phyloP scores from a whole-genome alignment of 2,797 vertebrate species.

The Nasua narica region DNA sequence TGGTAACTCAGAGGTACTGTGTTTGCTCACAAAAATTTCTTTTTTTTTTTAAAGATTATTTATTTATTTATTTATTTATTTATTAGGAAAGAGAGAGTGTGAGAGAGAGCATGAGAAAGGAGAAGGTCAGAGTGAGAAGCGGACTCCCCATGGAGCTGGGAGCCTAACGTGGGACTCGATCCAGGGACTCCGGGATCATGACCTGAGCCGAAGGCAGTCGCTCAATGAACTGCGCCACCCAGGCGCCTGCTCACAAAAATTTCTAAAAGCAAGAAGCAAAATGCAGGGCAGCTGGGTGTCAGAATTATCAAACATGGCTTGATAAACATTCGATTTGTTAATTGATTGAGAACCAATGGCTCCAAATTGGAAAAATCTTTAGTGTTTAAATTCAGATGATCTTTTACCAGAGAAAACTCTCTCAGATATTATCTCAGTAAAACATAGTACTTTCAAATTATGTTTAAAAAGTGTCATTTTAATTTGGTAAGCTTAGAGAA shows the following conservation, averaged over 20 bases:
- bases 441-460: not conserved
- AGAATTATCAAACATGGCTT: not conserved
- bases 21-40: not conserved
- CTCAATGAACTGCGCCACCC: too few relatives aligned
- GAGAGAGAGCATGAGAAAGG: too few relatives aligned
- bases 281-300: not conserved
- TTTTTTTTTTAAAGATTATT: too few relatives aligned
- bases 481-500: not conserved
- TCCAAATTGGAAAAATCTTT: not conserved
- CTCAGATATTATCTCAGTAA: not conserved
- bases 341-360: not conserved
- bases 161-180: too few relatives aligned
- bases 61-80: too few relatives aligned
- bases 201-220: too few relatives aligned
- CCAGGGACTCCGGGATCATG: too few relatives aligned
- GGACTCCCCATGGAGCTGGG: too few relatives aligned
- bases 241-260: not conserved
- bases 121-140: too few relatives aligned
- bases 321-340: not conserved
- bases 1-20: not conserved
- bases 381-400: not conserved
- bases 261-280: not conserved
- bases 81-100: too few relatives aligned
- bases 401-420: not conserved
- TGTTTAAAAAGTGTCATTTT: not conserved